phyloP scores from a whole-genome alignment of 1,140 invertebrate genomes.

The Solenopsis fugax region DNA sequence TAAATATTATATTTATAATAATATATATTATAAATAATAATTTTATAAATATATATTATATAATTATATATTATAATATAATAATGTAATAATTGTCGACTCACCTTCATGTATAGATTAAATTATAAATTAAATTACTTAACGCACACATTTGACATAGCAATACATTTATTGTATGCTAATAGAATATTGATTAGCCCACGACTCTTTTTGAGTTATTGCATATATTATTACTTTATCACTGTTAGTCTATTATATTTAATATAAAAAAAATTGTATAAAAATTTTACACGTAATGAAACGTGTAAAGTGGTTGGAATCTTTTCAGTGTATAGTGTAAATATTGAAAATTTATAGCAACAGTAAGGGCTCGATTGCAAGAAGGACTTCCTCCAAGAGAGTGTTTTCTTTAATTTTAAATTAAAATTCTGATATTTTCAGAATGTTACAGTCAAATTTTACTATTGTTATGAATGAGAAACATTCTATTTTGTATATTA shows the following conservation, averaged over 20 bases:
- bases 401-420: slow-evolving; percentile 11
- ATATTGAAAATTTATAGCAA: slow-evolving; percentile 23
- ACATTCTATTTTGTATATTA: slow-evolving; percentile 19
- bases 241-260: neutral
- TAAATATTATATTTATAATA: no score
- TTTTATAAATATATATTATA: no score
- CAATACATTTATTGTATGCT: slow-evolving; percentile 42
- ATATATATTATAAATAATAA: no score
- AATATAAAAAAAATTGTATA: slow-evolving; percentile 12
- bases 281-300: slow-evolving; percentile 7
- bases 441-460: slow-evolving; percentile 14
- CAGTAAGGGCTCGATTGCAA: slow-evolving; percentile 9
- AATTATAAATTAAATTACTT: neutral
- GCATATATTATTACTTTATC: neutral
- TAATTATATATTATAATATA: no score
- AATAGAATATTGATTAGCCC: neutral
- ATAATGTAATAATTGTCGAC: neutral
- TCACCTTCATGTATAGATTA: neutral
- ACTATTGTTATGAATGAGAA: slow-evolving; percentile 17
- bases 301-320: slow-evolving; percentile 7
- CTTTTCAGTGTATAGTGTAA: slow-evolving; percentile 52
- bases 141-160: neutral
- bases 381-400: neutral
- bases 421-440: neutral
- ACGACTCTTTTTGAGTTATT: slow-evolving; percentile 19